phyloP scores from a whole-genome alignment of 2,797 vertebrate genomes.

The Rhyacichthys aspro region DNA sequence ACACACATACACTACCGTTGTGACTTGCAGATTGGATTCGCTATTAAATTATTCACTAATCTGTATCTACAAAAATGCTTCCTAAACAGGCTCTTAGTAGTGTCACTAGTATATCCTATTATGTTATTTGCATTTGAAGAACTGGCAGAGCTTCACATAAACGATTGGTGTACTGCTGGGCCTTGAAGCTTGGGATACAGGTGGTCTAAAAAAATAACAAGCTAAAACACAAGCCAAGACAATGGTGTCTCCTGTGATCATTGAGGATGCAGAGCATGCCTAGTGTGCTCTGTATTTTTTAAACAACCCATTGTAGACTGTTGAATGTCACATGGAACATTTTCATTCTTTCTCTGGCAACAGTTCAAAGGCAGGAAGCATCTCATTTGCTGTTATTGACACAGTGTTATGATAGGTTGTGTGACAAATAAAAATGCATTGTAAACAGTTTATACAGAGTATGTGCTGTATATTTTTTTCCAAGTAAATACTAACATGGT shows the following conservation, averaged over 20 bases:
- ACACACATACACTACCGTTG: slow-evolving; percentile 35
- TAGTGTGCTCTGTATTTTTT: slow-evolving; percentile 12
- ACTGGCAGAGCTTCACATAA: slow-evolving; percentile 23
- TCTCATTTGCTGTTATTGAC: slow-evolving; percentile 24
- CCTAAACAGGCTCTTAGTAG: slow-evolving; percentile 48
- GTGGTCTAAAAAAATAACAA: slow-evolving; percentile 20
- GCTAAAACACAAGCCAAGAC: slow-evolving; percentile 15
- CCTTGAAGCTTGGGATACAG: slow-evolving; percentile 22
- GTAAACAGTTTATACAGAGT: slow-evolving; percentile 54
- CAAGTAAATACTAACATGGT: slow-evolving; percentile 38
- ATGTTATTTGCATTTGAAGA: slow-evolving; percentile 55
- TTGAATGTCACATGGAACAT: slow-evolving; percentile 30
- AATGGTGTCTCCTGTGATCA: slow-evolving; percentile 20
- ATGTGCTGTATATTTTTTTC: slow-evolving; percentile 42
- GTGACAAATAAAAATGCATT: slow-evolving; percentile 44
- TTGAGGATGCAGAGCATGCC: slow-evolving; percentile 16
- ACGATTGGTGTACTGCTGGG: not conserved
- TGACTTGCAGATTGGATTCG: slow-evolving; percentile 58
- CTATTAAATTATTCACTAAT: slow-evolving; percentile 72
- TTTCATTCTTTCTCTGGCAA: slow-evolving; percentile 28
- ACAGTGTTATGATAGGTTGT: slow-evolving; percentile 25
- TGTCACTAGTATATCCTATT: slow-evolving; percentile 17
- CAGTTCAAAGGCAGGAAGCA: slow-evolving; percentile 12
- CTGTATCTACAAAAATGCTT: slow-evolving; percentile 51
- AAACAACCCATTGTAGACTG: slow-evolving; percentile 24